These are phyloP conservation scores for Apostichopus leukothele DNA, from an alignment of 53 echinoderm and acorn worm genomes.

Conservation along the genomic window DNA sequence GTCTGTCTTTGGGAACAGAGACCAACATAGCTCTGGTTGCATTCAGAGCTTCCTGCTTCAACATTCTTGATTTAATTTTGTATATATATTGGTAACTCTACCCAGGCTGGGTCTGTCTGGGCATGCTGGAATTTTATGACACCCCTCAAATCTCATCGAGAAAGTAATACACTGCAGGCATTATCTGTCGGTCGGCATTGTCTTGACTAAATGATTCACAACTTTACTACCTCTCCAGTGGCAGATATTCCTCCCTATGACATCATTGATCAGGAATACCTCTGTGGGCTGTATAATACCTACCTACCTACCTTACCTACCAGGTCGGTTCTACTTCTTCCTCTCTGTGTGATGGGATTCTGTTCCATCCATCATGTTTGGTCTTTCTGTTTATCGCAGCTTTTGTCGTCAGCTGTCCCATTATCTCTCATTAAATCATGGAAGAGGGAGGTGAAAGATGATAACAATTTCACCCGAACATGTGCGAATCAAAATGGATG, in stretches of 20 bases:
- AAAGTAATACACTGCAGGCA: too few relatives aligned
- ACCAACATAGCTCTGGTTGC: neutral
- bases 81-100: neutral
- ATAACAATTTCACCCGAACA: constrained; percentile 7
- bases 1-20: neutral
- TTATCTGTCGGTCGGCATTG: too few relatives aligned
- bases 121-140: neutral
- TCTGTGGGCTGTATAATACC: too few relatives aligned
- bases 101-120: neutral
- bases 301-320: too few relatives aligned
- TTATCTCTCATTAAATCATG: constrained; percentile 36
- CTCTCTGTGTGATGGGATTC: neutral
- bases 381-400: neutral
- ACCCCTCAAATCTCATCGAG: neutral
- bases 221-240: too few relatives aligned
- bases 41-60: neutral
- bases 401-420: constrained; percentile 17
- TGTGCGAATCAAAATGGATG: constrained; percentile 4
- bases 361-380: neutral
- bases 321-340: neutral
- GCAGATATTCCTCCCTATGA: too few relatives aligned
- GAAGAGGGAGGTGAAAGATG: neutral
- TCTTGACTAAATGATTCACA: too few relatives aligned
- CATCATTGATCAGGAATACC: too few relatives aligned
- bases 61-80: neutral